phyloP scores from a whole-genome alignment of 2,888 invertebrate genomes.

The Harpagoxenus sublaevis region DNA sequence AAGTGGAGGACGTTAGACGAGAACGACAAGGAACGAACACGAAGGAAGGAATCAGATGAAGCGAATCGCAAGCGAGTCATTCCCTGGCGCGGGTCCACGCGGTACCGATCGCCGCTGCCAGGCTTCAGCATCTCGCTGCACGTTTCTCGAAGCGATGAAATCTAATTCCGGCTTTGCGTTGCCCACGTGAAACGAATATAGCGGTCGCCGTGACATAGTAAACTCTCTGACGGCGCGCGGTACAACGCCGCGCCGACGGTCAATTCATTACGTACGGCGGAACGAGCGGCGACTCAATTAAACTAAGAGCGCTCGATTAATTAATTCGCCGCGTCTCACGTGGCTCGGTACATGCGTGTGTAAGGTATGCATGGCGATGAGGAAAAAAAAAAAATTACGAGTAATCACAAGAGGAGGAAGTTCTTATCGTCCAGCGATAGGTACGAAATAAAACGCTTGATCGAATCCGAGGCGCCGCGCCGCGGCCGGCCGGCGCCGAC shows the following conservation, averaged over 20 bases:
- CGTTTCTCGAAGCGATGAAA: conserved; percentile 60
- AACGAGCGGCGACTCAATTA: conserved; percentile 19
- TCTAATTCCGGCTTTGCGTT: conserved; percentile 69
- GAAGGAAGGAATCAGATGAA: background rate
- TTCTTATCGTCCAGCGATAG: conserved; percentile 64
- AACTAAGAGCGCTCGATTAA: conserved; percentile 21
- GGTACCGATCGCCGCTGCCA: conserved; percentile 40
- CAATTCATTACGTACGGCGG: conserved; percentile 27
- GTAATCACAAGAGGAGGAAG: background rate
- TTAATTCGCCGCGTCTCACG: background rate
- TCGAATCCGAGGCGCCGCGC: conserved; percentile 44
- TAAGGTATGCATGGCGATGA: background rate
- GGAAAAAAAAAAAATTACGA: background rate
- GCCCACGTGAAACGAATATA: conserved; percentile 55
- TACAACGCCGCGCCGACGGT: conserved; percentile 2
- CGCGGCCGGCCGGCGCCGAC: background rate
- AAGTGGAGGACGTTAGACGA: background rate
- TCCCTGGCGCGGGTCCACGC: conserved; percentile 65
- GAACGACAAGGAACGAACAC: background rate
- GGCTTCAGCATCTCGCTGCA: conserved; percentile 58
- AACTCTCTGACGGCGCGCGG: background rate
- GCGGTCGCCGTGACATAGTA: conserved; percentile 33
- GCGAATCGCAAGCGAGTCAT: conserved; percentile 22
- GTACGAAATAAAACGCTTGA: conserved; percentile 18
- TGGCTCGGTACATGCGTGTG: background rate